Evolutionary conservation across 2,113 vertebrate species (phyloP).

Genomic region (Rhabdomys dilectus): DNA sequence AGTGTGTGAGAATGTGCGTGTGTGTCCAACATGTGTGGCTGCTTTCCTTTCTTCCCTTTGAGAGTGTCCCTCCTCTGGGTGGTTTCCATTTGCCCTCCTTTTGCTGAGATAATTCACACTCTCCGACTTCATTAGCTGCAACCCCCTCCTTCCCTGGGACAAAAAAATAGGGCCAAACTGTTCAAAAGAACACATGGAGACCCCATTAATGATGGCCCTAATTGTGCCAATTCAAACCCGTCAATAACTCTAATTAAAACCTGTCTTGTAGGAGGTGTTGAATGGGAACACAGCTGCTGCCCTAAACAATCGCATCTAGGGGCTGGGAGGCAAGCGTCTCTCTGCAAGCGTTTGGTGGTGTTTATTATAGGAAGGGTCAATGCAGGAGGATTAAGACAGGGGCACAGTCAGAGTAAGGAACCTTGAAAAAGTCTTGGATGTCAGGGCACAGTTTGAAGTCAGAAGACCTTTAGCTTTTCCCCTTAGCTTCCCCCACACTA

Average conservation of each 20-base stretch:
- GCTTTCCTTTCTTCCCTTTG: slow-evolving; percentile 45
- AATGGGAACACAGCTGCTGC: slow-evolving; percentile 91
- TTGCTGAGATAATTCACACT: slow-evolving; percentile 87
- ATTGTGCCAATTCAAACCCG: slow-evolving; percentile 94
- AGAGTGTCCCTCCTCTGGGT: slow-evolving; percentile 71
- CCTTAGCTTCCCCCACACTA: slow-evolving; percentile 66
- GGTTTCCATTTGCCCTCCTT: slow-evolving; percentile 83
- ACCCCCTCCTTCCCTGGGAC: slow-evolving; percentile 84
- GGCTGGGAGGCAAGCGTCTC: slow-evolving; percentile 64
- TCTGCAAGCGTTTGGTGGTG: slow-evolving; percentile 81
- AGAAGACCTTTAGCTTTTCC: slow-evolving; percentile 82
- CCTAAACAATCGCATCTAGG: slow-evolving; percentile 88
- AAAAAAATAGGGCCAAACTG: slow-evolving; percentile 86
- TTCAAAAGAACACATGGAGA: slow-evolving; percentile 90
- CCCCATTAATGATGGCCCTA: slow-evolving; percentile 92
- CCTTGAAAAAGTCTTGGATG: slow-evolving; percentile 80
- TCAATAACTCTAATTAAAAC: slow-evolving; percentile 96
- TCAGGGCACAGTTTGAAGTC: slow-evolving; percentile 88
- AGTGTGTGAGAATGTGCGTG: not conserved
- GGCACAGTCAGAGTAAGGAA: slow-evolving; percentile 65
- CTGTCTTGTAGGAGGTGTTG: slow-evolving; percentile 88
- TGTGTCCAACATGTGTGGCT: not conserved
- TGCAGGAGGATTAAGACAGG: slow-evolving; percentile 82
- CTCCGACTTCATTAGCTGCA: slow-evolving; percentile 87
- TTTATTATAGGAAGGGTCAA: slow-evolving; percentile 83